Evolutionary conservation across 2,113 vertebrate species (phyloP), one percentile per base, ranked within the genome.

Genomic region (Cinclus mexicanus): DNA sequence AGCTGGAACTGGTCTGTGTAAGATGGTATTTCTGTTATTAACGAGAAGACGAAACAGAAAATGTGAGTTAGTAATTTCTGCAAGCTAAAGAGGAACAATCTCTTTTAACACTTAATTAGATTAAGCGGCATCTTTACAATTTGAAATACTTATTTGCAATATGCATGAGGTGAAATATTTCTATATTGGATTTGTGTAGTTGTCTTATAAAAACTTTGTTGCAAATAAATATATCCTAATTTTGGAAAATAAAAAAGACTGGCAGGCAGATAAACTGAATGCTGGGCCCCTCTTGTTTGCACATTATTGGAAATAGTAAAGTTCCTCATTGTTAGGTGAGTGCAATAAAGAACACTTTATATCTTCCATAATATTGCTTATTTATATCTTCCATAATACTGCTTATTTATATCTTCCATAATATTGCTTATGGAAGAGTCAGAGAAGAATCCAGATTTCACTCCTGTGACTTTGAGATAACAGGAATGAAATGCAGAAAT

Each of bases 31-130:
- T 89, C 75, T 82, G 64, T 65, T 83, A 82, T 57, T 93, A 78
- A 74, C 23, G 76, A 88, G 72, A 20, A 81, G 91, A 83, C 82
- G 64, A 80, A 91, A 89, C 22, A 65, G 83, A 93, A 82, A 87
- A 90, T 60, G 31, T 75, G 84, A 95, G 50, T 75, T 94, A 55
- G 46, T 76, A 74, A 77, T 91, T 95, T 94, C 69, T 89, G 69
- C 79, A 92, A 87, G 86, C 78, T 86, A 56, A 92, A 94, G 61
- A 68, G 74, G 92, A 94, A 92, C 41, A 71, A 87, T 93, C 70
- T 7, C 12, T 91, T 97, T 83, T 85, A 94, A 91, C 75, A 82
- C 86, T 89, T 95, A 87, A 90, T 93, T 96, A 87, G 82, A 96
- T 95, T 96, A 95, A 89, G 63, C 78, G 59, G 55, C 55, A n/a